Evolutionary conservation across 2,797 vertebrate genomes (phyloP), one percentile per base, ranked within the genome.

Genomic region (Holocentrus rufus): DNA sequence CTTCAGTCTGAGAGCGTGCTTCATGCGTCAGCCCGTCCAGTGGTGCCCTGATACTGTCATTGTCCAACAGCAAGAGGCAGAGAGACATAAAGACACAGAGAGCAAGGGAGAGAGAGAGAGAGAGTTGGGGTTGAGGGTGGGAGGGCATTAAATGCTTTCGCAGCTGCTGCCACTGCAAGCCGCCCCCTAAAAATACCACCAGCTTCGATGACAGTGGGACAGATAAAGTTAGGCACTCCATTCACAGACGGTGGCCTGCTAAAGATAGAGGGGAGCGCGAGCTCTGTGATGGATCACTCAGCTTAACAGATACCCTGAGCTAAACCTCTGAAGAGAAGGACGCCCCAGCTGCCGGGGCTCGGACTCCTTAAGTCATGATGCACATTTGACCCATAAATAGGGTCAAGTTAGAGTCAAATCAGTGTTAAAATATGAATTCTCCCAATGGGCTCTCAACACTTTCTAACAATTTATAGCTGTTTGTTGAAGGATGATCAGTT

Each of bases 181-280:
- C 68, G n/a, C 67, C 71, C 42, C 81, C 90, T 93, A 93, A 94
- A 93, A 93, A 95, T 94, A 94, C 72, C 85, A 52, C 22, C 85
- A 81, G 90, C 91, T 88, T 90, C 66, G 64, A 92, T 92, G 92
- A 93, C 90, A 83, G 80, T 58, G 77, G 76, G 80, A 66, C 72
- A 89, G 93, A 94, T 94, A 93, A 93, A 91, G 91, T 92, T 67
- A 90, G 89, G 65, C 85, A 22, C 65, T 86, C 88, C 89, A 87
- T 90, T 93, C 89, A 92, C 85, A 88, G 83, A 82, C 59, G 22
- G 7, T 36, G 78, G 79, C 70, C 72, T 49, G 60, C 90, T 94
- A 92, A 93, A 93, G 84, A 94, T 94, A 93, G 92, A 75, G 63
- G 59, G 67, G 66, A 55, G 79, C 77, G 58, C 4, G 31, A 68